These are phyloP conservation scores for Cantharis lateralis DNA, from an alignment of 2,888 invertebrate species.

Conservation along the genomic window DNA sequence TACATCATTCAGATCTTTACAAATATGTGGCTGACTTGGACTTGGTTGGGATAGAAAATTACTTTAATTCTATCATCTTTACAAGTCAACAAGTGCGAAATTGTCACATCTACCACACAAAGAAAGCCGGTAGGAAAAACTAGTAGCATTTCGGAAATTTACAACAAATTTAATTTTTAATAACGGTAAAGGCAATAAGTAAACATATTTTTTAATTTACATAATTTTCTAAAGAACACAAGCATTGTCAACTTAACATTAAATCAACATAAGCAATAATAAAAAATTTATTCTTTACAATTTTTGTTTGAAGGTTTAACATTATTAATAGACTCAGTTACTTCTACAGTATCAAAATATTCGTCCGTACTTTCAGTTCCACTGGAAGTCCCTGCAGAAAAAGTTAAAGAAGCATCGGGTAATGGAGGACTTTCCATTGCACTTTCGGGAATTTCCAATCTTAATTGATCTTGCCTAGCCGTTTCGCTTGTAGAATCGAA, in stretches of 20 bases:
- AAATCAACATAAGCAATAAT: background rate
- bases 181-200: too few species aligned
- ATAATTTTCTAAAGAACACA: background rate
- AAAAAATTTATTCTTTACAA: background rate
- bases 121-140: too few species aligned
- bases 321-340: constrained; percentile 8
- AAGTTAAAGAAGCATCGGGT: background rate
- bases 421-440: background rate
- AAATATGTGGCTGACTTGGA: too few species aligned
- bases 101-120: too few species aligned
- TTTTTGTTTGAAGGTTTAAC: background rate
- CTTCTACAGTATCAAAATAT: constrained; percentile 37
- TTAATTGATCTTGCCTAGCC: background rate
- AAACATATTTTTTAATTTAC: background rate
- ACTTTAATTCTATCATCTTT: too few species aligned
- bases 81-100: too few species aligned
- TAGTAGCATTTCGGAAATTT: too few species aligned
- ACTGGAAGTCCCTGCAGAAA: constrained; percentile 18
- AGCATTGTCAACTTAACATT: background rate
- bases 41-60: too few species aligned
- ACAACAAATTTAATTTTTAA: too few species aligned
- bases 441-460: background rate
- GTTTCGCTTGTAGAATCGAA: constrained; percentile 7
- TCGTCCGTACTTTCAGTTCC: constrained; percentile 34
- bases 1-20: too few species aligned